Evolutionary conservation across 1,140 invertebrate genomes (phyloP).

Genomic region (Oreohelix idahoensis): DNA sequence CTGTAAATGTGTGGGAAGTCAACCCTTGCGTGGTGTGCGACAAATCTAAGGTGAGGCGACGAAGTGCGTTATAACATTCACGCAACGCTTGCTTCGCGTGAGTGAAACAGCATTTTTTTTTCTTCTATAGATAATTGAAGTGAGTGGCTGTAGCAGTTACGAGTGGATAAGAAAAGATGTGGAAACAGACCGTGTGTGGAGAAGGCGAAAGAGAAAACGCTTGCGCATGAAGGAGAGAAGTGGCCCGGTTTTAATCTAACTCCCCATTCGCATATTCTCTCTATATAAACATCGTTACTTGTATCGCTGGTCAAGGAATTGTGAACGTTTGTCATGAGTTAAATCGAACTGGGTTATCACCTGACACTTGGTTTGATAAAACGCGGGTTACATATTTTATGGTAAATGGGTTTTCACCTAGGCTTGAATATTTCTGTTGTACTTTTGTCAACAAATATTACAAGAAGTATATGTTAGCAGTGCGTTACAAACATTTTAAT

Average conservation of each 20-base stretch:
- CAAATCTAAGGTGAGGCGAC: not conserved
- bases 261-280: too few relatives aligned
- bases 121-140: not conserved
- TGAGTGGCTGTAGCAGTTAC: not conserved
- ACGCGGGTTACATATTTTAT: not conserved
- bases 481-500: too few relatives aligned
- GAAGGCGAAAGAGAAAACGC: not conserved
- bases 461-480: too few relatives aligned
- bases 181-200: not conserved
- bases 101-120: not conserved
- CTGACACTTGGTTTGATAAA: not conserved
- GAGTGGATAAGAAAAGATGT: not conserved
- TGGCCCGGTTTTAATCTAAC: not conserved
- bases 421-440: not conserved
- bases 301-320: too few relatives aligned
- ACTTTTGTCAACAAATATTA: not conserved
- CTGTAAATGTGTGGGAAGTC: not conserved
- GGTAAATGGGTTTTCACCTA: not conserved
- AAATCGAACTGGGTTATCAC: not conserved
- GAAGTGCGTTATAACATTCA: not conserved
- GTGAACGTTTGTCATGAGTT: not conserved
- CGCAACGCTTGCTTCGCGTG: slow-evolving; percentile 1
- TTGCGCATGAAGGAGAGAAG: not conserved
- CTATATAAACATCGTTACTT: not conserved
- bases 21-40: not conserved